phyloP scores from a whole-genome alignment of 2,888 invertebrate genomes.

The Saturnia pavonia region DNA sequence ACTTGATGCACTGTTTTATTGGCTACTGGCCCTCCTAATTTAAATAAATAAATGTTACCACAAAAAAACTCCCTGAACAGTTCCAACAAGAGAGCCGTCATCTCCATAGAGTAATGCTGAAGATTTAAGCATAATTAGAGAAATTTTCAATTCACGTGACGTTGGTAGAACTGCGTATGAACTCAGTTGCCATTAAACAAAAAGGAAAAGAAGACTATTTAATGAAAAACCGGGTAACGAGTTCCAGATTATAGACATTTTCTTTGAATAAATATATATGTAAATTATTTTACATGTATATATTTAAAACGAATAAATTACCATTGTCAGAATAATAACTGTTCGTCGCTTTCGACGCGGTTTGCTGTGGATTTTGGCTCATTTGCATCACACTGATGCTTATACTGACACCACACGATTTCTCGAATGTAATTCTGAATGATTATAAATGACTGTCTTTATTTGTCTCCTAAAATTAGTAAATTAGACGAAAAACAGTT shows the following conservation, averaged over 20 bases:
- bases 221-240: too few relatives aligned
- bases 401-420: not conserved
- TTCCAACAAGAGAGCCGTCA: too few relatives aligned
- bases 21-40: too few relatives aligned
- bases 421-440: not conserved
- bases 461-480: not conserved
- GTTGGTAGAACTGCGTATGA: too few relatives aligned
- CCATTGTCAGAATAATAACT: not conserved
- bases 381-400: not conserved
- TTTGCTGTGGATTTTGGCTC: not conserved
- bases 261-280: not conserved
- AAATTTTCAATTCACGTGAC: too few relatives aligned
- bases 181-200: too few relatives aligned
- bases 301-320: slow-evolving; percentile 3
- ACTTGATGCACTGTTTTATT: too few relatives aligned
- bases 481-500: not conserved
- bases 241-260: not conserved
- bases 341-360: not conserved
- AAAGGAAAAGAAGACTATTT: not conserved
- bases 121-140: too few relatives aligned
- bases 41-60: too few relatives aligned
- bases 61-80: too few relatives aligned
- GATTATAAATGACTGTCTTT: not conserved
- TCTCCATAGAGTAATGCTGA: too few relatives aligned
- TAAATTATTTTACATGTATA: not conserved